Evolutionary conservation across 2,797 vertebrate species (phyloP), one percentile per base, ranked within the genome.

Genomic region (Schizothorax lantsangensis): DNA sequence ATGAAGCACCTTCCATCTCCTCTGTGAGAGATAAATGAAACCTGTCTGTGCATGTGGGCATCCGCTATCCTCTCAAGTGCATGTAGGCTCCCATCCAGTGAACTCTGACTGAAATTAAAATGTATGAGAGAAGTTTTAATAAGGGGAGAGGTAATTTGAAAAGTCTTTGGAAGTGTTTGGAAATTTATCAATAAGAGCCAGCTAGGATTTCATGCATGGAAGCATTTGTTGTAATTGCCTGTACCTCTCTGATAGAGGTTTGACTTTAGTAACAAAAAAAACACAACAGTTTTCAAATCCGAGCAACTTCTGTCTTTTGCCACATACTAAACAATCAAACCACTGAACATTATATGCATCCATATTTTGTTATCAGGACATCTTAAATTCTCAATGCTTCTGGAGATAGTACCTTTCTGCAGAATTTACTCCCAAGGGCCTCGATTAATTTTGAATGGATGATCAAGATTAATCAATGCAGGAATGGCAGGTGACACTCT

Each of bases 141-240:
- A 95, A 95, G 93, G 89, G 91, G 88, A 90, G 91, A 93, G 94
- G 93, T 95, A 95, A 96, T 96, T 95, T 95, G 92, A 96, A 96
- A 95, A 95, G 94, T 95, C 94, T 96, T 94, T 90, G 92, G 93
- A 94, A 93, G 94, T 94, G 93, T 96, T 95, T 92, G 90, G 92
- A 94, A 95, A 95, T 95, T 94, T 95, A 96, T 96, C 95, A 96
- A 96, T 96, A 95, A 95, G 94, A 95, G 93, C 91, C 95, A 95
- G 95, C 93, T 94, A 93, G 95, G 93, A 95, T 96, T 95, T 96
- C 93, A 96, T 94, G 95, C 95, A 95, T 96, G 95, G 92, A 85
- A 93, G 94, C 92, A 93, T 95, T 94, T 91, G 92, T 94, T 95
- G 95, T 96, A 96, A 96, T 96, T 96, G 95, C 94, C 94, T 96